Evolutionary conservation across 2,797 vertebrate genomes (phyloP).

Genomic region (Tokudaia muenninki): DNA sequence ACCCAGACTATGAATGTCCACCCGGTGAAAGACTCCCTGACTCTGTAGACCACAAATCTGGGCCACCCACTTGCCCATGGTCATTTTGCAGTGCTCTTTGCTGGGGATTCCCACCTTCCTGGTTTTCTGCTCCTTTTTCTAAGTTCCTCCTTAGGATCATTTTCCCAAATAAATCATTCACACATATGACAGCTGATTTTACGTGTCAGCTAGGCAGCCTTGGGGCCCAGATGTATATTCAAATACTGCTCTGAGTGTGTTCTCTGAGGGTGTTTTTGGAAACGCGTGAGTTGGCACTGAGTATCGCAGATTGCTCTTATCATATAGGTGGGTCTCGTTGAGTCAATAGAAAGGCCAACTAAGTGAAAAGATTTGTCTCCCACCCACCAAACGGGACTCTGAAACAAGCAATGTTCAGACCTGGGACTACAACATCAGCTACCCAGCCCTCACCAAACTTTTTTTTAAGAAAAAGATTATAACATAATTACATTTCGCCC

Average conservation of each 20-base stretch:
- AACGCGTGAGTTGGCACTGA: neutral
- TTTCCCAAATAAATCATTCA: slow-evolving; percentile 22
- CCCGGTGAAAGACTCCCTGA: neutral
- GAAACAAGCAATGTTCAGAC: neutral
- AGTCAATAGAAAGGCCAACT: neutral
- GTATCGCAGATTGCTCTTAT: neutral
- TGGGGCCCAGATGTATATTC: neutral
- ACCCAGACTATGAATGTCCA: neutral
- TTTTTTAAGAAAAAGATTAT: neutral
- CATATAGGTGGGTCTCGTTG: neutral
- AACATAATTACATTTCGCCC: neutral
- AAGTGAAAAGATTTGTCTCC: neutral
- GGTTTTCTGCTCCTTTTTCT: neutral
- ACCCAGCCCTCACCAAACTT: neutral
- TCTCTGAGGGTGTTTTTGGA: neutral
- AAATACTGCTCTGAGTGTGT: neutral
- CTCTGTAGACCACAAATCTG: neutral
- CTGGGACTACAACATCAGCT: neutral
- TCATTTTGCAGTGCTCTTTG: neutral
- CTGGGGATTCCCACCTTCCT: neutral
- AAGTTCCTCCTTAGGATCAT: neutral
- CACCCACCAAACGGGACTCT: neutral
- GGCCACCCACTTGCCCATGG: neutral
- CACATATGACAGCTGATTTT: neutral
- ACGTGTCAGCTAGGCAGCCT: neutral